Evolutionary conservation across 2,113 vertebrate genomes (phyloP), one percentile per base, ranked within the genome.

Genomic region (Himantopus leucocephalus): DNA sequence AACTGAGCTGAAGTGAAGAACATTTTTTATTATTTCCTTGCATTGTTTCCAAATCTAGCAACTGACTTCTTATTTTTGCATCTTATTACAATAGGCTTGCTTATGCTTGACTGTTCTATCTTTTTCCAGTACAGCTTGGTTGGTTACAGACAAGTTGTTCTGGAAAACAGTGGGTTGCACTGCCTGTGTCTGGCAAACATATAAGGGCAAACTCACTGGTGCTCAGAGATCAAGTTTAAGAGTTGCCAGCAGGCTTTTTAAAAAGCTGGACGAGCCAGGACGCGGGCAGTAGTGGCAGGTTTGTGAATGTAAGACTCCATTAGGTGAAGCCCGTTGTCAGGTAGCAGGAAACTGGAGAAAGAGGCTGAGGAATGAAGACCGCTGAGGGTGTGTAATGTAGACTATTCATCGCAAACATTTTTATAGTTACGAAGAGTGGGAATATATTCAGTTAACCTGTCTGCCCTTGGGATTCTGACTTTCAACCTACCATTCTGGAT

Each of bases 351-450:
- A 19, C 53, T 45, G 71, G 48, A 82, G 66, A 41, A 77, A 12
- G 29, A 45, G 47, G 37, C 41, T 74, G 76, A 68, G 41, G 59
- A 43, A 22, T n/a, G 35, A 67, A 45, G 35, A 35, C 8, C 29
- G 35, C 47, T 32, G 34, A 23, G 47, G 22, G 30, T 4, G 8
- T 9, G 17, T 30, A 19, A 39, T 0, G 0, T 1, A 12, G 30
- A 37, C 41, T 47, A 3, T 18, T 67, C 4, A 12, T 60, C 0
- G 1, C 20, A 67, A 67, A 59, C 8, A 5, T 23, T 75, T 78
- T 58, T 53, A 20, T 37, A 26, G 35, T 41, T 32, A 27, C 45
- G 15, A 32, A 48, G 11, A 72, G 29, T 24, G 24, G 55, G 9
- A 58, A 48, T 34, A 45, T 53, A 39, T 48, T 84, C 81, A 43